Conservation (phyloP, 1,140 invertebrate species). For the Drosophila erecta region DNA sequence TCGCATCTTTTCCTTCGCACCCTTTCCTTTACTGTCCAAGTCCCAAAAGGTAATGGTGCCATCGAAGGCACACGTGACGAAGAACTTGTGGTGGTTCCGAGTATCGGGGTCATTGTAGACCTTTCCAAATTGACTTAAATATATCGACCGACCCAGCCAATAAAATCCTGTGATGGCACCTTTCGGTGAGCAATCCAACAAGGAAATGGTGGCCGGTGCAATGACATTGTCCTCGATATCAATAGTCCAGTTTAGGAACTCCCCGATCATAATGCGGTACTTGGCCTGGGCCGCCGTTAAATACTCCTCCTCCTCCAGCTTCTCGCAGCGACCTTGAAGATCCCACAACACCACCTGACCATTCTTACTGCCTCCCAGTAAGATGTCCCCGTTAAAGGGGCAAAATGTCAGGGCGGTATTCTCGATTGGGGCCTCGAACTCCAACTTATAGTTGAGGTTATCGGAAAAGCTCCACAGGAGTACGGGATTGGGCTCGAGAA, state of each 20-base stretch:
- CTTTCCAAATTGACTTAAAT: slow-evolving; percentile 87
- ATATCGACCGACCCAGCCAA: slow-evolving; percentile 88
- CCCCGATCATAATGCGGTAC: slow-evolving; percentile 87
- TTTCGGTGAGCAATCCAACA: slow-evolving; percentile 87
- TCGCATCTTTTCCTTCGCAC: slow-evolving; percentile 24
- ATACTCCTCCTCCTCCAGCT: slow-evolving; percentile 87
- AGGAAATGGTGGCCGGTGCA: slow-evolving; percentile 87
- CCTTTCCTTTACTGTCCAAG: slow-evolving; percentile 84
- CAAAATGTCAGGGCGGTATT: slow-evolving; percentile 88
- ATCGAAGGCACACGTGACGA: slow-evolving; percentile 88
- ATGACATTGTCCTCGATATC: slow-evolving; percentile 86
- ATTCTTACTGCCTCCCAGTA: slow-evolving; percentile 90
- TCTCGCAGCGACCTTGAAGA: slow-evolving; percentile 88
- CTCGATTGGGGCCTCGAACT: slow-evolving; percentile 88
- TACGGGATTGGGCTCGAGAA: slow-evolving; percentile 86
- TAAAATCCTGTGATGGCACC: slow-evolving; percentile 87
- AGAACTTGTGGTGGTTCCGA: slow-evolving; percentile 86
- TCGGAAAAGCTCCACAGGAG: slow-evolving; percentile 91
- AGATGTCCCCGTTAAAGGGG: slow-evolving; percentile 88
- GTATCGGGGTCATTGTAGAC: slow-evolving; percentile 79
- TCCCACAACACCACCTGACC: slow-evolving; percentile 91
- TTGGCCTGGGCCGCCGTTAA: slow-evolving; percentile 87
- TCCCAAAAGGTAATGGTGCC: slow-evolving; percentile 90
- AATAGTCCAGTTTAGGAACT: slow-evolving; percentile 89
- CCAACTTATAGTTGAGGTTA: slow-evolving; percentile 88